Percentiles rank a stretch among this genome's conserved stretches.
phyloP scores from a whole-genome alignment of 2,888 invertebrate genomes.

The Patella caerulea region DNA sequence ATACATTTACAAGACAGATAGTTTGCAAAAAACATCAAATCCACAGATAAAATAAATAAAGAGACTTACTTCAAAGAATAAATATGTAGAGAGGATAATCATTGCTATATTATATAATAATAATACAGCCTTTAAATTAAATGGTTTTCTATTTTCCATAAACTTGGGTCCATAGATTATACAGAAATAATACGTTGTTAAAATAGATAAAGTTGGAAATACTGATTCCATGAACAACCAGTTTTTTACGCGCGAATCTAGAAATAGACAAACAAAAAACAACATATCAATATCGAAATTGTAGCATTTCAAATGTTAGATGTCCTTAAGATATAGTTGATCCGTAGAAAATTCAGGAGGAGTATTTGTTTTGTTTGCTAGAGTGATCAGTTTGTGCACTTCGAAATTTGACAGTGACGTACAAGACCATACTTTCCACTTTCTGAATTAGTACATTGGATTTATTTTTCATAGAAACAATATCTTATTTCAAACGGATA shows the following conservation, averaged over 20 bases:
- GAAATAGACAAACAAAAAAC: background rate
- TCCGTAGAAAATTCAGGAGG: too few relatives aligned
- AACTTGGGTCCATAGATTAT: constrained; percentile 86
- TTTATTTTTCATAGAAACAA: too few relatives aligned
- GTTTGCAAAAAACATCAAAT: background rate
- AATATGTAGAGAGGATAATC: constrained; percentile 86
- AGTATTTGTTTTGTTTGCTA: too few relatives aligned
- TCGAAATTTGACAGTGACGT: too few relatives aligned
- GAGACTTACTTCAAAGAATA: constrained; percentile 81
- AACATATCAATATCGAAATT: too few relatives aligned
- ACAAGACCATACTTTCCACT: too few relatives aligned
- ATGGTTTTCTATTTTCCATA: constrained; percentile 84
- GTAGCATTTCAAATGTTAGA: too few relatives aligned
- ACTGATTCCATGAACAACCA: constrained; percentile 42
- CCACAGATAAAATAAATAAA: constrained; percentile 4
- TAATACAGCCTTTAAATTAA: constrained; percentile 82
- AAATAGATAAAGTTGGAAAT: constrained; percentile 27
- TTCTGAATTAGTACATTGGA: too few relatives aligned
- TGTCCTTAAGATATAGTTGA: too few relatives aligned
- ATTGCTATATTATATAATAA: constrained; percentile 88
- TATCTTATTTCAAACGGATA: too few relatives aligned
- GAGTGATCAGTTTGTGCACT: too few relatives aligned
- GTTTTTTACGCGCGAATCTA: constrained; percentile 37
- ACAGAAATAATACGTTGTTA: constrained; percentile 39
- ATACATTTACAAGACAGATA: too few relatives aligned